A percentile compares a stretch with the other conserved stretches of the same genome.
These are phyloP conservation scores for Naso thynnoides DNA, from an alignment of 2,797 vertebrate genomes.

Conservation along the genomic window DNA sequence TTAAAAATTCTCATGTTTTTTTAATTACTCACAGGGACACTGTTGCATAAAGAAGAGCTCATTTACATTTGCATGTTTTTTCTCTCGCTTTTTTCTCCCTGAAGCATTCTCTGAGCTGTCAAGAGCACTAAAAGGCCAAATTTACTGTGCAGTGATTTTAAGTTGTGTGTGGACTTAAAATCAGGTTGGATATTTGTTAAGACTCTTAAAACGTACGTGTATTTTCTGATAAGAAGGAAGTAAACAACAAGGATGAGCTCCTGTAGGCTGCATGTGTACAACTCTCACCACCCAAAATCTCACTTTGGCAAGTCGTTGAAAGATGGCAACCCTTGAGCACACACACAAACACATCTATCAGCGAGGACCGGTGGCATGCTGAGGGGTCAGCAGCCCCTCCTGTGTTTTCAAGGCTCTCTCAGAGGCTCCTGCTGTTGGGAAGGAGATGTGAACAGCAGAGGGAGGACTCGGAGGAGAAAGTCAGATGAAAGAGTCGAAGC, in stretches of 20 bases:
- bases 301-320: conserved; percentile 35
- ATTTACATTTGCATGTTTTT: conserved; percentile 28
- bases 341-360: conserved; percentile 36
- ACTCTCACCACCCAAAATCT: conserved; percentile 18
- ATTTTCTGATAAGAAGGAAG: not conserved
- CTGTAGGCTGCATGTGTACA: conserved; percentile 3
- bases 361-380: conserved; percentile 12
- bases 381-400: conserved; percentile 34
- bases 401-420: conserved; percentile 41
- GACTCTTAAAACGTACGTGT: not conserved
- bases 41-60: conserved; percentile 7
- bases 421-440: conserved; percentile 34
- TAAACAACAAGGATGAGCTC: not conserved
- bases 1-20: conserved; percentile 8
- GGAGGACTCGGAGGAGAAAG: conserved; percentile 52
- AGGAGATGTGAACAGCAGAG: conserved; percentile 56
- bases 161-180: not conserved
- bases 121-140: not conserved
- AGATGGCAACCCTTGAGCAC: conserved; percentile 2
- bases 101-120: not conserved
- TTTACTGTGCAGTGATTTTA: not conserved
- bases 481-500: conserved; percentile 64
- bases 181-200: not conserved
- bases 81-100: conserved; percentile 1
- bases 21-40: conserved; percentile 1